Evolutionary conservation across 2,113 vertebrate species (phyloP), one percentile per base, ranked within the genome.

Genomic region (Alethe castanea): DNA sequence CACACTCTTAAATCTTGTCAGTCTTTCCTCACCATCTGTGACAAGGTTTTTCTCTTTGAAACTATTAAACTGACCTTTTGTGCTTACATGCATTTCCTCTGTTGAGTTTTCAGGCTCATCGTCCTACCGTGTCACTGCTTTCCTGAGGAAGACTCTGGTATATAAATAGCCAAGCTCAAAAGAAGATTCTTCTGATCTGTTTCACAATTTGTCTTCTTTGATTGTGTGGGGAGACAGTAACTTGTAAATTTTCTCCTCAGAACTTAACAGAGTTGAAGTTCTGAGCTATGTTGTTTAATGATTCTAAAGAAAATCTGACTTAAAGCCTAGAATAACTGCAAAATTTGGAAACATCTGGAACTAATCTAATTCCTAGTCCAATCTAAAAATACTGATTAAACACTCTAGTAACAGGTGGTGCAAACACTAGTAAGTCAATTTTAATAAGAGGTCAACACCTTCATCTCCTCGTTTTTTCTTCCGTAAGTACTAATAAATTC

Each of bases 371-470:
- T 72, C 74, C 62, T 86, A 64, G 29, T 91, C 44, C 69, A 88
- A 71, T 76, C 86, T 79, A 81, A 71, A 91, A 94, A 57, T 67
- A 83, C 73, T 62, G 82, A 95, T 97, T 96, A 96, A 81, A 86
- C 48, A 70, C n/a, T 91, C 60, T 87, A 65, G n/a, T 62, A 93
- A 96, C 96, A 97, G 95, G 97, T 97, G 95, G 77, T 91, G 14
- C 81, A 93, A 94, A 95, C 96, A 94, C 90, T 74, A 94, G 54
- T 88, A 97, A 97, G 93, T 70, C 95, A 88, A 1, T 97, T 96
- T 97, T 97, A 97, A 96, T 96, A 96, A 96, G 95, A 81, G 78
- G 62, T 60, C 96, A 95, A 94, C 89, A 95, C 77, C 89, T 94
- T 92, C 81, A 95, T 81, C 96, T 95, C 61, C 61, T 69, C 26